phyloP scores from a whole-genome alignment of 1,140 invertebrate genomes.

The Pemphigus obesinymphae region DNA sequence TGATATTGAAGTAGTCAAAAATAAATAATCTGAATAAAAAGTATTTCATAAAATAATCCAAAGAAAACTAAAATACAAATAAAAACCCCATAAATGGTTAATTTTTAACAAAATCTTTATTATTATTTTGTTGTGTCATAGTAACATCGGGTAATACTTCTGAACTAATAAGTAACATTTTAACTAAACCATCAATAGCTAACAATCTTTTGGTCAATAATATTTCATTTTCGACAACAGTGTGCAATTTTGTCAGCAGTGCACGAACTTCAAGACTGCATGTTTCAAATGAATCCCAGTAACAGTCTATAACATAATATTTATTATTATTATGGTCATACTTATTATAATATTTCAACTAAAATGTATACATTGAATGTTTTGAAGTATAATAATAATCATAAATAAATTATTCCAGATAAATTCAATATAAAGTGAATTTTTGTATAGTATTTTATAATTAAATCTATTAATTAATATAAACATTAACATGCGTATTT shows the following conservation, averaged over 20 bases:
- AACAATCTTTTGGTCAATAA: conserved; percentile 25
- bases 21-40: neutral
- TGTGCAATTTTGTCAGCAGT: neutral
- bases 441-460: no score
- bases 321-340: neutral
- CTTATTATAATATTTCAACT: neutral
- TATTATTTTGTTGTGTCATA: neutral
- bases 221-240: conserved; percentile 20
- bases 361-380: neutral
- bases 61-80: neutral
- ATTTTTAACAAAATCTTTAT: neutral
- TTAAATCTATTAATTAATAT: no score
- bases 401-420: no score
- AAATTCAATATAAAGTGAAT: no score
- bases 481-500: no score
- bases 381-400: no score
- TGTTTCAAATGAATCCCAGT: conserved; percentile 22
- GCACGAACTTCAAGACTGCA: conserved; percentile 9
- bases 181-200: conserved; percentile 32
- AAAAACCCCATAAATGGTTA: neutral
- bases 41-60: neutral
- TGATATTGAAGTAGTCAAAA: no score
- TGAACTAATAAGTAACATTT: conserved; percentile 37
- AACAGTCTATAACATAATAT: conserved; percentile 26
- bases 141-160: conserved; percentile 6